Conservation (phyloP, 2,113 vertebrate genomes). For the Paramisgurnus dabryanus region DNA sequence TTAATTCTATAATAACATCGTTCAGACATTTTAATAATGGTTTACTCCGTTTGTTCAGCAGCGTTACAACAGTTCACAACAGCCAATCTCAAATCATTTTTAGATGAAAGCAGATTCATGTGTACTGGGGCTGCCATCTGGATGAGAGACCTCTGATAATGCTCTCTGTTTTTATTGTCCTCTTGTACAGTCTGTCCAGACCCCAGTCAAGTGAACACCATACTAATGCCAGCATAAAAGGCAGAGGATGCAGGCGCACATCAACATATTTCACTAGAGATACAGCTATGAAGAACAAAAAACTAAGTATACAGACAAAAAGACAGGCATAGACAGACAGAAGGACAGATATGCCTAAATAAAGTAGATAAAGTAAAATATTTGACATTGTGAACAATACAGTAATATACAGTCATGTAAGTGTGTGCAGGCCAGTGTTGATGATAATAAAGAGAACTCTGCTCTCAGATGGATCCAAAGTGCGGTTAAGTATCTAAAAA, state of each 20-base stretch:
- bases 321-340: no score
- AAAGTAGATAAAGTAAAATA: background rate
- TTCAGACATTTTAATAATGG: background rate
- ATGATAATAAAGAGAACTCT: slow-evolving; percentile 5
- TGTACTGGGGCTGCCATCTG: slow-evolving; percentile 38
- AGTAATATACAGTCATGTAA: background rate
- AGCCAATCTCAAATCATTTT: slow-evolving; percentile 24
- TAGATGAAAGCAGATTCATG: slow-evolving; percentile 9
- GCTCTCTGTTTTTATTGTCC: slow-evolving; percentile 30
- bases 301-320: no score
- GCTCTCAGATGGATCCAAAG: background rate
- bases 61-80: background rate
- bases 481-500: slow-evolving; percentile 2
- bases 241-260: background rate
- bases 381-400: background rate
- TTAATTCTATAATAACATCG: slow-evolving; percentile 1
- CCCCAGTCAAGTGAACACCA: background rate
- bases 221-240: background rate
- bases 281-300: no score
- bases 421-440: background rate
- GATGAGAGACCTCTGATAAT: slow-evolving; percentile 34
- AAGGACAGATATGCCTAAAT: no score
- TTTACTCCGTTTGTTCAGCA: background rate
- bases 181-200: background rate
- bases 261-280: background rate